A percentile compares a stretch with the other conserved stretches of the same genome.
These are phyloP conservation scores for Tinea trinotella DNA, from an alignment of 2,888 invertebrate species.

Conservation along the genomic window DNA sequence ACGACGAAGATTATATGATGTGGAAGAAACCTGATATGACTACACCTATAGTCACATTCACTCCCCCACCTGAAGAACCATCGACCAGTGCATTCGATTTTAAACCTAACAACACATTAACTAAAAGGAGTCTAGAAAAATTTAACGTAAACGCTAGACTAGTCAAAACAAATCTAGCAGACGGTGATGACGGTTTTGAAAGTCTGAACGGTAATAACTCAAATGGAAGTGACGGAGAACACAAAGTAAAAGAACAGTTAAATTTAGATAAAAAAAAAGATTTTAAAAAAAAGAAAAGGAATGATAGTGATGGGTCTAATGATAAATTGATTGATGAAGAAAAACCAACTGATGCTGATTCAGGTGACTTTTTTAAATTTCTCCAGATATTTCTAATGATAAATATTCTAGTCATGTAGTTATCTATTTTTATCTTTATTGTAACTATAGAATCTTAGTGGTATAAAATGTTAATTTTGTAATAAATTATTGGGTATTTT, in stretches of 20 bases:
- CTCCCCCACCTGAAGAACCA: slow-evolving; percentile 53
- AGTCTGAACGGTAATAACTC: slow-evolving; percentile 88
- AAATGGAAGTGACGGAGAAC: slow-evolving; percentile 72
- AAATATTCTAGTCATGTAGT: too few relatives aligned
- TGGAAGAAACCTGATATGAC: slow-evolving; percentile 57
- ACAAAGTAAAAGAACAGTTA: slow-evolving; percentile 28
- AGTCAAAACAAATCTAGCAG: slow-evolving; percentile 45
- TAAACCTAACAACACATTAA: slow-evolving; percentile 45
- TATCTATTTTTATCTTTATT: too few relatives aligned
- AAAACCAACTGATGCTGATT: slow-evolving; percentile 15
- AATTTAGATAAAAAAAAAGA: slow-evolving; percentile 20
- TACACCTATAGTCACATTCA: slow-evolving; percentile 58
- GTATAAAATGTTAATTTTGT: too few relatives aligned
- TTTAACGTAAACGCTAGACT: slow-evolving; percentile 43
- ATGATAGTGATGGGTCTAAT: slow-evolving; percentile 24
- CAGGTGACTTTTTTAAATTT: too few relatives aligned
- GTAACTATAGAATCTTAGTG: too few relatives aligned
- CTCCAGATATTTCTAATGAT: too few relatives aligned
- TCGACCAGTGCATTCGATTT: slow-evolving; percentile 38
- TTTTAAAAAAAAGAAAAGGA: slow-evolving; percentile 19
- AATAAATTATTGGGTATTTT: too few relatives aligned
- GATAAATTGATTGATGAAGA: slow-evolving; percentile 25
- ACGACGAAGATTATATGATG: slow-evolving; percentile 63
- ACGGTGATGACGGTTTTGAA: slow-evolving; percentile 88
- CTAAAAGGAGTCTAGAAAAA: slow-evolving; percentile 61